Evolutionary conservation across 2,888 invertebrate genomes (phyloP), one percentile per base, ranked within the genome.

Genomic region (Gerris lacustris): DNA sequence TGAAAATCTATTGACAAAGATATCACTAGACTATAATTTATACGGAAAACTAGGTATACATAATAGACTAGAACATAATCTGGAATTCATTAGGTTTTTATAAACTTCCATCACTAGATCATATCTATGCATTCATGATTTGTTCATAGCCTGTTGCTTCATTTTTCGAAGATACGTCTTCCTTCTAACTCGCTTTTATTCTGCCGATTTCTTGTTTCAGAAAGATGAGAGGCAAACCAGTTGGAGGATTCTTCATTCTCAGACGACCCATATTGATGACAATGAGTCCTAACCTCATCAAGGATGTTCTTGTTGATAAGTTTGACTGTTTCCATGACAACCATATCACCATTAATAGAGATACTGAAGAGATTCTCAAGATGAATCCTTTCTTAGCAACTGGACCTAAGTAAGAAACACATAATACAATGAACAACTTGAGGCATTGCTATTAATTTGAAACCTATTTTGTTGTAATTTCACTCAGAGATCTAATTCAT

Each of bases 171-270:
- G n/a, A 31, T 31, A 31, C 31, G 4, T 31, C 2, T 31, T 31
- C 4, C 31, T 55, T 55, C 15, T 55, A 9, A 55, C 55, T 55
- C 55, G 9, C 5, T 55, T 9, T 1, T 11, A 11, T 55, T 55
- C 55, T 55, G 55, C 55, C 15, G 7, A 64, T 9, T 64, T 64
- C 31, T 64, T 64, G n/a, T 71, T 31, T 15, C 69, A 71, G 71
- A 18, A 55, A 67, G 44, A 44, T 69, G 7, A 67, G 67, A 5
- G 31, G 43, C 44, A 71, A 71, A 44, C 71, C 71, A 6, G 44
- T 71, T 9, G 69, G 69, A 6, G 71, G 71, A 6, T 71, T 71
- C 44, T 71, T 71, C 69, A 71, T 69, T 45, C 62, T 71, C 6
- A 44, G 69, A 15, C 66, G 55, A 44, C 71, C 71, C 17, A 71